Conservation (phyloP, 2,113 vertebrate genomes). For the Lophura nycthemera region DNA sequence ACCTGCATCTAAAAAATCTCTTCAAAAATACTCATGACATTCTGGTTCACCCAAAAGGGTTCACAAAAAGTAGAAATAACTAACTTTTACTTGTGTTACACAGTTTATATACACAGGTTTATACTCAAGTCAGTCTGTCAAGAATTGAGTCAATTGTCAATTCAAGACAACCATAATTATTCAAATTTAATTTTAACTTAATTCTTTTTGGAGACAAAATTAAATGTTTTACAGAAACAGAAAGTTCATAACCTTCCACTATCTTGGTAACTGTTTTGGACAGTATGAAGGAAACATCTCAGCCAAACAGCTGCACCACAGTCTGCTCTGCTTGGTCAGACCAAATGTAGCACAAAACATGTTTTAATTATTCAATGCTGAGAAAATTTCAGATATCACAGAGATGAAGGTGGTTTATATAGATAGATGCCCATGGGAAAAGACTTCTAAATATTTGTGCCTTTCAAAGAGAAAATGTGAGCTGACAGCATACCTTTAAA, state of each 20-base stretch:
- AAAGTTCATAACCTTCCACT: background rate
- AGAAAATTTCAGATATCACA: constrained; percentile 27
- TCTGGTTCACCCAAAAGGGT: background rate
- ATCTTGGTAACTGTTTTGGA: background rate
- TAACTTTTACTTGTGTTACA: background rate
- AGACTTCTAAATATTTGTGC: background rate
- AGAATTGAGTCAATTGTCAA: background rate
- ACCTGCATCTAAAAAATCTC: background rate
- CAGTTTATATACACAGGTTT: background rate
- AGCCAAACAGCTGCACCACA: background rate
- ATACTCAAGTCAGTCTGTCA: background rate
- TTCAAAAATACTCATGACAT: background rate
- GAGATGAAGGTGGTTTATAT: background rate
- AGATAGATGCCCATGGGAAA: background rate
- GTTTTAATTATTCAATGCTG: constrained; percentile 44
- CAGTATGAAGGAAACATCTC: background rate
- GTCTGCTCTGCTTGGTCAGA: background rate
- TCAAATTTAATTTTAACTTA: background rate
- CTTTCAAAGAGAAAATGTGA: background rate
- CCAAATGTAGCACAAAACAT: constrained; percentile 11
- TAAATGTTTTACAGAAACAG: background rate
- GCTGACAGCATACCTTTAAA: constrained; percentile 5
- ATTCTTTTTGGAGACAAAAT: background rate
- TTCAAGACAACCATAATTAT: background rate
- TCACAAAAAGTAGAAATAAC: background rate